Base-by-base conservation (phyloP, 1,140 invertebrate species). In the Drosophila kanapiae region DNA sequence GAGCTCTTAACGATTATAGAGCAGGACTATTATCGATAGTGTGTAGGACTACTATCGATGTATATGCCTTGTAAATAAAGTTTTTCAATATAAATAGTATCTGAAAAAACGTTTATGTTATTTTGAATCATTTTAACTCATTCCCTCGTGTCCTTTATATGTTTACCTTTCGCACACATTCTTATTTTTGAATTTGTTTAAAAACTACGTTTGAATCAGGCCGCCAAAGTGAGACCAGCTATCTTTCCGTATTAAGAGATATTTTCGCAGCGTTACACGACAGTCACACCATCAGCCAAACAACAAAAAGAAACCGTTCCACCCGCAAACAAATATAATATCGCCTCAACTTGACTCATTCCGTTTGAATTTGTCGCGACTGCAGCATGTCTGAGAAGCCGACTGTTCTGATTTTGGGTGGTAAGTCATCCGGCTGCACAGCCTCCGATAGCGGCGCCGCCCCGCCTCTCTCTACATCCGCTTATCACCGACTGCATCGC, bases 331-430 rank as follows among this genome's bases (percentile, higher is more conserved):
- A 64, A 63, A 74, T 58, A 48, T 49, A 74, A 51, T 16, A 23
- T 51, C 43, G 51, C 64, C 37, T 37, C 40, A 14, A 60, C 59
- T 86, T 63, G 67, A 74, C 80, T 62, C 58, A 81, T 75, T 82
- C 45, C 47, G 23, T 33, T 68, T 56, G 63, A 29, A 60, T 62
- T 48, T 56, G 60, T 80, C 47, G 64, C 62, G 53, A 53, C 56
- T 85, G 64, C 45, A 91, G 75, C 69, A 92, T 92, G 91, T 84
- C 83, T 75, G 87, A 92, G 51, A 92, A 92, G 80, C 91, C 91
- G 59, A 86, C 76, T 59, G 91, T 92, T 57, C 74, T 92, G 61
- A 84, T 92, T 80, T 83, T 92, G 69, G 91, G 91, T 78, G 91
- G 91, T 92, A 76, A 90, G 91, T 91, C 27, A 23, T 23, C 14